These are phyloP conservation scores for Phthorimaea operculella DNA, from an alignment of 1,140 invertebrate genomes.

Conservation along the genomic window DNA sequence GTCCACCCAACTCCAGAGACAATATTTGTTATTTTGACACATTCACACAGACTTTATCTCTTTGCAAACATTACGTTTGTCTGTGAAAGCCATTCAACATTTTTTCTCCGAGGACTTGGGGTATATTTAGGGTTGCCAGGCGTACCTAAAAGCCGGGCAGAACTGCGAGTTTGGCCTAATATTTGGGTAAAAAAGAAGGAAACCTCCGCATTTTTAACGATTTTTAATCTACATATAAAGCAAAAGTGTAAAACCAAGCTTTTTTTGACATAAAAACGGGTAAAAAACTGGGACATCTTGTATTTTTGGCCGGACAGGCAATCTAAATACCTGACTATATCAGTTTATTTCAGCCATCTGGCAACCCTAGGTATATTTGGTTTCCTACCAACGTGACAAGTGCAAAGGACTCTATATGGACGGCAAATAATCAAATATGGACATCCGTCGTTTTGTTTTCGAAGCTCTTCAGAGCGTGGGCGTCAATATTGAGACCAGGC, in stretches of 20 bases:
- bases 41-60: constrained; percentile 64
- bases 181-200: too few species aligned
- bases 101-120: constrained; percentile 44
- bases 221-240: too few species aligned
- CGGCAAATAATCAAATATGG: constrained; percentile 32
- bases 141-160: too few species aligned
- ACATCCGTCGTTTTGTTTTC: constrained; percentile 36
- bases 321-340: too few species aligned
- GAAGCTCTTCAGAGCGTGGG: constrained; percentile 14
- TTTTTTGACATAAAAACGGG: too few species aligned
- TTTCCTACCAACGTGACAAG: constrained; percentile 62
- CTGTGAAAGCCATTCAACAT: constrained; percentile 59
- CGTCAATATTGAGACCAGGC: constrained; percentile 16
- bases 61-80: constrained; percentile 61
- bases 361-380: constrained; percentile 33
- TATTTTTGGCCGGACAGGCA: too few species aligned
- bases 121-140: too few species aligned
- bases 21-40: constrained; percentile 66
- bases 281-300: too few species aligned
- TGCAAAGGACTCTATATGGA: constrained; percentile 54
- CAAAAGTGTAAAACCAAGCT: too few species aligned
- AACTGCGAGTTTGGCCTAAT: too few species aligned
- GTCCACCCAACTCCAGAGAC: constrained; percentile 36
- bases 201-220: too few species aligned
- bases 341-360: too few species aligned